Evolutionary conservation across 2,797 vertebrate genomes (phyloP).

Genomic region (Lates japonicus): DNA sequence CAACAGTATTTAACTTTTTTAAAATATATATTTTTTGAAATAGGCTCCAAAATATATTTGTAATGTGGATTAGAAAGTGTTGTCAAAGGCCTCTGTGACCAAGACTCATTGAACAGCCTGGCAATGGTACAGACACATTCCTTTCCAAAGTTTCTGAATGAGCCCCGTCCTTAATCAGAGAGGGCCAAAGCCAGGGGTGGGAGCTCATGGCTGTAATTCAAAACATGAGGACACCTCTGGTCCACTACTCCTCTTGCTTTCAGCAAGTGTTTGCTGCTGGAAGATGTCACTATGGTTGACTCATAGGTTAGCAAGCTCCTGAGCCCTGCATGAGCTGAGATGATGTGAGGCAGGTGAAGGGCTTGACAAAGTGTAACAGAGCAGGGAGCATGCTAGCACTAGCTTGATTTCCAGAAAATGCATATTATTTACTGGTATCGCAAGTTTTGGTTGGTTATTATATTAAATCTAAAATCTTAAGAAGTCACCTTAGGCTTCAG

Average conservation of each 20-base stretch:
- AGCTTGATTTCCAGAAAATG: no score
- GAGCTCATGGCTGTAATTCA: not conserved
- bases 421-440: not conserved
- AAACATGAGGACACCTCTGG: not conserved
- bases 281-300: no score
- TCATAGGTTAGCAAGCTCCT: no score
- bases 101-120: not conserved
- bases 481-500: not conserved
- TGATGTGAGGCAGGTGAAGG: no score
- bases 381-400: no score
- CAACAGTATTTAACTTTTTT: not conserved
- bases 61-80: not conserved
- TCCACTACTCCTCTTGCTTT: no score
- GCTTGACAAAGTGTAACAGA: no score
- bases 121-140: not conserved
- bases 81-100: not conserved
- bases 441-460: not conserved
- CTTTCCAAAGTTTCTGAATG: not conserved
- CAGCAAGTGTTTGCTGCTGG: no score
- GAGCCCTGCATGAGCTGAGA: no score
- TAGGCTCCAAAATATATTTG: not conserved
- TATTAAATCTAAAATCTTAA: not conserved
- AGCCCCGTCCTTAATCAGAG: not conserved
- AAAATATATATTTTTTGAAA: not conserved
- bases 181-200: not conserved